A percentile compares a stretch with the other conserved stretches of the same genome.
Evolutionary conservation across 1,140 invertebrate species (phyloP).

Genomic region (Penaeus vannamei): DNA sequence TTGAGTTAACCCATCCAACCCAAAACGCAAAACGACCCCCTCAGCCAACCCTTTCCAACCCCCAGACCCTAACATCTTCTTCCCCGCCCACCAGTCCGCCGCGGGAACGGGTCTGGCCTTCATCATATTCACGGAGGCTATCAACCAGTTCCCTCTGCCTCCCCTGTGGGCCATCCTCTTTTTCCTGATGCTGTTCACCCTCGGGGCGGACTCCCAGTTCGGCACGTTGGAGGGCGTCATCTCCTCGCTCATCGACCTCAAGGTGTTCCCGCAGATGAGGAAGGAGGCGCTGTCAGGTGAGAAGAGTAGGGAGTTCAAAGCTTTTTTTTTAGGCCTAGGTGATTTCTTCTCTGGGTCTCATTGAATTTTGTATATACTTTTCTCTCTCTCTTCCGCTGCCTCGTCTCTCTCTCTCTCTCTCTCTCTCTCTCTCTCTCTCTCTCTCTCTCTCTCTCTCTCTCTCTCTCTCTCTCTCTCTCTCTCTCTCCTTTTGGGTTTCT

Average conservation of each 20-base stretch:
- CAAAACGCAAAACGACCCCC: not conserved
- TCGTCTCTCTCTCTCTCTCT: too few relatives aligned
- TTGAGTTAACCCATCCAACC: not conserved
- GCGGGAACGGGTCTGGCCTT: conserved; percentile 76
- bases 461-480: too few relatives aligned
- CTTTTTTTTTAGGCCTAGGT: not conserved
- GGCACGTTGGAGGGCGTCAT: conserved; percentile 94
- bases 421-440: too few relatives aligned
- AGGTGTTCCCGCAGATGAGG: conserved; percentile 88
- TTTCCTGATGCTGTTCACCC: conserved; percentile 76
- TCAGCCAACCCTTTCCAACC: not conserved
- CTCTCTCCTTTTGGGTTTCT: too few relatives aligned
- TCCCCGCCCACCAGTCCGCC: conserved; percentile 76
- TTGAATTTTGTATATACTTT: too few relatives aligned
- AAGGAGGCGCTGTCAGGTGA: conserved; percentile 89
- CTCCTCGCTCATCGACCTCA: conserved; percentile 92
- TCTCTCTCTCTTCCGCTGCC: too few relatives aligned
- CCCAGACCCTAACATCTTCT: not conserved
- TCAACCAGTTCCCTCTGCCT: conserved; percentile 70
- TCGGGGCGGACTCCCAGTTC: conserved; percentile 72
- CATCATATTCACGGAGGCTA: conserved; percentile 72
- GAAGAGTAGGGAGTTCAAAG: conserved; percentile 32
- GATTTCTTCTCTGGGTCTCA: too few relatives aligned
- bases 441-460: too few relatives aligned
- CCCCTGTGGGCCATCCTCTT: conserved; percentile 75